Conservation (phyloP, 2,888 invertebrate genomes). For the Tachina grossa region DNA sequence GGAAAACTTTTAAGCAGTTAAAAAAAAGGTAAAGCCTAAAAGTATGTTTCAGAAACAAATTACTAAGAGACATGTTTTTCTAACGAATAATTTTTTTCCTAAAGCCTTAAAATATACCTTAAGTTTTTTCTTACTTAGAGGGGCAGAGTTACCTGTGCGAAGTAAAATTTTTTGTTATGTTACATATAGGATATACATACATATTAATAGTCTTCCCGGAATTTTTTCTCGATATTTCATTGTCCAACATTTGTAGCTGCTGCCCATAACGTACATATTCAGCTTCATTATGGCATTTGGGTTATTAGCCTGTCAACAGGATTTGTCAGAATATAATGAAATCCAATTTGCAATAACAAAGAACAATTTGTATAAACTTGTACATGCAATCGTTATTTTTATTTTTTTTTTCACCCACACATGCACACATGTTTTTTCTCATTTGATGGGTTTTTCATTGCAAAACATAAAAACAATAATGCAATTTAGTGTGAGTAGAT, state of each 20-base stretch:
- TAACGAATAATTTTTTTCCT: neutral
- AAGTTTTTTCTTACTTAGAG: neutral
- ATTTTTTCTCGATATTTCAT: neutral
- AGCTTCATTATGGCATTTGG: constrained; percentile 10
- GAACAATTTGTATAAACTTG: constrained; percentile 65
- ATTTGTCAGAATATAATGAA: constrained; percentile 57
- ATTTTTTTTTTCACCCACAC: neutral
- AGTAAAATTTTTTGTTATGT: too few relatives aligned
- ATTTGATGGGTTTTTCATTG: constrained; percentile 21
- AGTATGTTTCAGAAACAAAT: neutral
- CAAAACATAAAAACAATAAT: constrained; percentile 26
- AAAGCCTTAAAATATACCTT: neutral
- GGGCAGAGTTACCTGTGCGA: too few relatives aligned
- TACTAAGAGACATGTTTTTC: neutral
- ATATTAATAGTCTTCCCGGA: too few relatives aligned
- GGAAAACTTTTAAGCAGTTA: neutral
- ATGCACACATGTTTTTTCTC: neutral
- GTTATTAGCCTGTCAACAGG: constrained; percentile 35
- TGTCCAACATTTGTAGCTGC: neutral
- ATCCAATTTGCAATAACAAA: constrained; percentile 72
- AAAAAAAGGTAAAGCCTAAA: neutral
- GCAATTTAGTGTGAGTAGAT: constrained; percentile 35
- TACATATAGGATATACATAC: too few relatives aligned
- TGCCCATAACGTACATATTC: neutral
- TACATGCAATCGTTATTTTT: neutral